phyloP scores from a whole-genome alignment of 2,113 vertebrate species.

The Cettia cetti region DNA sequence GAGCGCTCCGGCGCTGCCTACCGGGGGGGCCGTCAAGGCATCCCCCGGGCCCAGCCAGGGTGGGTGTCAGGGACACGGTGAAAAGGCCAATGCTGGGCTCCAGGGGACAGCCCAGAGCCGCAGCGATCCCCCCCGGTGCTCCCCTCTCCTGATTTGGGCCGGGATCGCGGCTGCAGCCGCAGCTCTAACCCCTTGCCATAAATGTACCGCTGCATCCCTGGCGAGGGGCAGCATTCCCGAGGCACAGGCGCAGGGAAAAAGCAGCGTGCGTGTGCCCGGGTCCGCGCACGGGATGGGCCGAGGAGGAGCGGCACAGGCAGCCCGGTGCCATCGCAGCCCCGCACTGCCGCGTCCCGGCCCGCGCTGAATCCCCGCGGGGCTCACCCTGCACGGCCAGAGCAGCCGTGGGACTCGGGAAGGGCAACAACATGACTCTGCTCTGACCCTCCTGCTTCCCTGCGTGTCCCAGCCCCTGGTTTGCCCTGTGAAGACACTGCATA shows the following conservation, averaged over 20 bases:
- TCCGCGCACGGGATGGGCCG: background rate
- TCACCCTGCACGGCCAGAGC: accelerated
- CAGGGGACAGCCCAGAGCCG: background rate
- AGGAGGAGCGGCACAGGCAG: accelerated
- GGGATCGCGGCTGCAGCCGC: background rate
- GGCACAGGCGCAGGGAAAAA: background rate
- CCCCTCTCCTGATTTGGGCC: background rate
- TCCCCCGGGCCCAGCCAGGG: background rate
- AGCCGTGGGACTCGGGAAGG: background rate
- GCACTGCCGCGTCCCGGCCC: accelerated
- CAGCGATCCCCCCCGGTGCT: background rate
- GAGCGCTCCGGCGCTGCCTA: background rate
- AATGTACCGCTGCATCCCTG: background rate
- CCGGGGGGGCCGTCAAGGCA: background rate
- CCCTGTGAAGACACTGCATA: too few relatives aligned
- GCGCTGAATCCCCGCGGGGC: accelerated
- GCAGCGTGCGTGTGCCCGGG: accelerated
- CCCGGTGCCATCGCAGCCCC: background rate
- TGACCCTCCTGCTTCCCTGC: background rate
- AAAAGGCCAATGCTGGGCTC: background rate
- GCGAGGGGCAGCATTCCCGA: background rate
- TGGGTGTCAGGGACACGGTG: background rate
- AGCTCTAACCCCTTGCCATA: background rate
- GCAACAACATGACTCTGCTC: accelerated
- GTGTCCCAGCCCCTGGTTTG: background rate